These are phyloP conservation scores for Dasyurus viverrinus DNA, from an alignment of 2,113 vertebrate genomes.

Conservation along the genomic window DNA sequence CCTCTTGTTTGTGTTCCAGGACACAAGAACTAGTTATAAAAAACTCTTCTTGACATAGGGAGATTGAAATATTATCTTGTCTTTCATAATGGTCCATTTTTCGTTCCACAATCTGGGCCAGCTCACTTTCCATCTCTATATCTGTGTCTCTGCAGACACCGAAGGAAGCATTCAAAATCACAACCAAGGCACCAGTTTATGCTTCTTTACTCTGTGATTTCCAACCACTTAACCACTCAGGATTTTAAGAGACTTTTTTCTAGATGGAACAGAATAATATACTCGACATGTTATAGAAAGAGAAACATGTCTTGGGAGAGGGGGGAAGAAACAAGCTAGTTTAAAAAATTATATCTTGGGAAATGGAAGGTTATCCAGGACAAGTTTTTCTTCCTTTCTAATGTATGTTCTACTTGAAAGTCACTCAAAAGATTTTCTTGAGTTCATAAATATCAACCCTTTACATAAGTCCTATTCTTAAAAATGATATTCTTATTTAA, in stretches of 20 bases:
- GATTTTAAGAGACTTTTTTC: conserved; percentile 51
- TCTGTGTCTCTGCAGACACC: neutral
- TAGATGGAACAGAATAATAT: conserved; percentile 51
- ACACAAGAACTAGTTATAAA: neutral
- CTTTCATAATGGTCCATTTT: neutral
- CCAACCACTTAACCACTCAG: conserved; percentile 2
- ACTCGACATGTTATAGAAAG: conserved; percentile 9
- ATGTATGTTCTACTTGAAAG: conserved; percentile 18
- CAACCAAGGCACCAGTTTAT: neutral
- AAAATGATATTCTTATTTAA: conserved; percentile 31
- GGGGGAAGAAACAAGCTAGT: neutral
- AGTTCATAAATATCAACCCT: neutral
- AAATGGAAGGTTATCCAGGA: conserved; percentile 53
- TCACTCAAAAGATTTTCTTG: conserved; percentile 34
- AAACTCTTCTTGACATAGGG: neutral
- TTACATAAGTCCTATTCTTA: neutral
- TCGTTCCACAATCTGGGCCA: neutral
- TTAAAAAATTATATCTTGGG: conserved; percentile 41
- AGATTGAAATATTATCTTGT: neutral
- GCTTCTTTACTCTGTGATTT: conserved; percentile 41
- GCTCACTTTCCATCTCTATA: neutral
- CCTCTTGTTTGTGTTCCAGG: neutral
- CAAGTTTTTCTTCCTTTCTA: conserved; percentile 38
- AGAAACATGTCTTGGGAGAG: conserved; percentile 27
- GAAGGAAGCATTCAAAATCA: conserved; percentile 25